Conservation (phyloP, 2,888 invertebrate species). For the Hyalella azteca region DNA sequence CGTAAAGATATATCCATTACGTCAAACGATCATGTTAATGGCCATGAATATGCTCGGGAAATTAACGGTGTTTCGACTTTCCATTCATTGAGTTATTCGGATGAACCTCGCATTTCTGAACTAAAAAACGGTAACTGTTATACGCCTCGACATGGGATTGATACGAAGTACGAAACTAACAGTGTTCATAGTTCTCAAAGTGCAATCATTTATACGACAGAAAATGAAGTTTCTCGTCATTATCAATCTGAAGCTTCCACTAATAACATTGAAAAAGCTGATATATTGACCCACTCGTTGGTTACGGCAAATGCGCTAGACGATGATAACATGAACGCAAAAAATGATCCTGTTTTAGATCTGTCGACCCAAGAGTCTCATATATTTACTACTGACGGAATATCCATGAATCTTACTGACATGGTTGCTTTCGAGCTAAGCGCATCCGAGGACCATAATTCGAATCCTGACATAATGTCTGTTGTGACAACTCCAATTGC, state of each 20-base stretch:
- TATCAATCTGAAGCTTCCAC: background rate
- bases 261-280: background rate
- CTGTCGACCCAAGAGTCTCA: constrained; percentile 28
- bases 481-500: background rate
- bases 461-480: constrained; percentile 17
- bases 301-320: background rate
- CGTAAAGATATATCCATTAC: background rate
- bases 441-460: constrained; percentile 12
- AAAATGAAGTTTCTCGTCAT: background rate
- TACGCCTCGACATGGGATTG: background rate
- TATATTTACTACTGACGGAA: constrained; percentile 7
- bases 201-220: background rate
- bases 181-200: background rate
- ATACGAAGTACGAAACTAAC: background rate
- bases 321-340: background rate
- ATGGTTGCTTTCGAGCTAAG: constrained; percentile 21
- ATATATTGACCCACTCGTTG: constrained; percentile 2
- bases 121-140: too few species aligned
- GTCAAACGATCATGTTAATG: background rate
- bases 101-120: too few species aligned
- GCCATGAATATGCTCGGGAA: background rate
- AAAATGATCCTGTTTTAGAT: constrained; percentile 10
- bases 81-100: background rate
- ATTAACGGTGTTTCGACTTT: background rate
- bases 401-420: constrained; percentile 7